Percentiles rank a stretch among this genome's conserved stretches.
phyloP scores from a whole-genome alignment of 2,888 invertebrate genomes.

The Pseudococcus longispinus region DNA sequence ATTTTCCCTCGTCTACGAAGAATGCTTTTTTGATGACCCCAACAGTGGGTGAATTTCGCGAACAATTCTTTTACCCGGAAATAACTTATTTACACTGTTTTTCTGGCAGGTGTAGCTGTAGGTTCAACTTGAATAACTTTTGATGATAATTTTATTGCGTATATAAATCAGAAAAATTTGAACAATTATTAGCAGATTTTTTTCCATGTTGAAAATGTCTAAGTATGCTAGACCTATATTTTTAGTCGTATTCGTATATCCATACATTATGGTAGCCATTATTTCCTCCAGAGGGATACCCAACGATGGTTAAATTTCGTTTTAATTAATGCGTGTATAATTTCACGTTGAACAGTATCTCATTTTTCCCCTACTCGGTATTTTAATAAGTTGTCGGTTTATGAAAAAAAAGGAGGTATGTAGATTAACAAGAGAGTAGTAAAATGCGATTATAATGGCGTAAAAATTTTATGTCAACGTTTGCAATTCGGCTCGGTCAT shows the following conservation, averaged over 20 bases:
- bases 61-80: neutral
- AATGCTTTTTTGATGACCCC: neutral
- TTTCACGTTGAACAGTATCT: neutral
- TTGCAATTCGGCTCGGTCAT: neutral
- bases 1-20: neutral
- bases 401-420: neutral
- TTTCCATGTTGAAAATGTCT: neutral
- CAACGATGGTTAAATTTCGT: neutral
- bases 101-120: too few relatives aligned
- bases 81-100: neutral
- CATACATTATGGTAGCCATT: neutral
- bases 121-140: too few relatives aligned
- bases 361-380: neutral
- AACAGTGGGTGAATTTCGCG: neutral
- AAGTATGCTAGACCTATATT: neutral
- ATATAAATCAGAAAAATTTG: too few relatives aligned
- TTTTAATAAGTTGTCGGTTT: neutral
- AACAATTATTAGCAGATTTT: too few relatives aligned
- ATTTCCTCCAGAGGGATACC: neutral
- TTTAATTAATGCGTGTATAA: neutral
- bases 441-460: neutral
- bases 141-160: too few relatives aligned
- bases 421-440: neutral
- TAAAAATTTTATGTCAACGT: neutral
- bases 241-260: neutral